Evolutionary conservation across 2,797 vertebrate species (phyloP), one percentile per base, ranked within the genome.

Genomic region (Choloepus didactylus): DNA sequence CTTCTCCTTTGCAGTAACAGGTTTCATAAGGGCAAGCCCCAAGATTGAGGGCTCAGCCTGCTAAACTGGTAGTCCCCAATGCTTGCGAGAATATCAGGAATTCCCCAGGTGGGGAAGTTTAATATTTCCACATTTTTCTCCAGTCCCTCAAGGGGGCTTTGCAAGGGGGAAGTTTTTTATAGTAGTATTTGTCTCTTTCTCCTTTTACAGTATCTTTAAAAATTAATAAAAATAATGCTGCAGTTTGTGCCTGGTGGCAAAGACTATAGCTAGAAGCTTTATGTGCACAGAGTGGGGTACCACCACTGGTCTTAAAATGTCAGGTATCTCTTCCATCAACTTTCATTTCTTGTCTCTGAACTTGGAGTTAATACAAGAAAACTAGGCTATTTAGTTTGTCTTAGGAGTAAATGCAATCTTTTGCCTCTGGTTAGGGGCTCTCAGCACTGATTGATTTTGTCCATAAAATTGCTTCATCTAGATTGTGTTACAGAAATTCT

Each of bases 371-470:
- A 8, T 70, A 38, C 60, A 81, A 35, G 60, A 92, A 64, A 93
- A 35, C 64, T 41, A 23, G 49, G 81, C 60, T 88, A 67, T 87
- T 72, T 76, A 67, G 10, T 51, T 31, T 93, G 38, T 31, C 85
- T n/a, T 83, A 25, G 3, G 35, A 59, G 35, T 86, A 87, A 83
- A 80, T 62, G 91, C 12, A 87, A 21, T 25, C 23, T 59, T 82
- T 92, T 67, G 38, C 16, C 85, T 81, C 67, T 95, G 35, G n/a
- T 81, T 93, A 93, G 62, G 95, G 80, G 9, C 38, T 62, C 18
- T 95, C 73, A 88, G 31, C 27, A 79, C 89, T 93, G 41, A 87
- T 85, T 94, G 66, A 54, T 96, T 82, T 94, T 95, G 64, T 81
- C 62, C 16, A 76, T 51, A 90, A 49, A 49, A 84, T 79, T 81